A percentile compares a stretch with the other conserved stretches of the same genome.
Evolutionary conservation across 1,140 invertebrate species (phyloP).

Genomic region (Drosophila lacertosa): DNA sequence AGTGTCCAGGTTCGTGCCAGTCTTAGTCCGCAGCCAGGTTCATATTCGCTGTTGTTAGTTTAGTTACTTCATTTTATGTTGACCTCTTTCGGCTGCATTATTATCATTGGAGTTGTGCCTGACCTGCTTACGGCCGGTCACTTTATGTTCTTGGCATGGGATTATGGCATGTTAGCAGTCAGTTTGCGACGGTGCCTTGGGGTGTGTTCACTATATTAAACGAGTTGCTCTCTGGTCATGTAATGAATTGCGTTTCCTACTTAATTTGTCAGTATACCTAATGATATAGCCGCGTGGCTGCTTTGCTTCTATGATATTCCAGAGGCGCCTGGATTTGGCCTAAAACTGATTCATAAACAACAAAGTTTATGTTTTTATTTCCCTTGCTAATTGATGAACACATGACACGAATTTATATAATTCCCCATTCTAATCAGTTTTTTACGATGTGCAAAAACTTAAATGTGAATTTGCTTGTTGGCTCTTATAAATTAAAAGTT

Average conservation of each 20-base stretch:
- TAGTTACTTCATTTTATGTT: conserved; percentile 70
- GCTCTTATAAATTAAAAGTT: too few species aligned
- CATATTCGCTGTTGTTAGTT: conserved; percentile 25
- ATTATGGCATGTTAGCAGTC: conserved; percentile 71
- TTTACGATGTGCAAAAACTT: too few species aligned
- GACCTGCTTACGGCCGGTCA: conserved; percentile 42
- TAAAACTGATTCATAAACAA: conserved; percentile 1
- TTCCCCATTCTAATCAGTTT: not conserved
- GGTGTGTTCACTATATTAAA: conserved; percentile 32
- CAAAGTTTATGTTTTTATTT: conserved; percentile 2
- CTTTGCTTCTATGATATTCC: not conserved
- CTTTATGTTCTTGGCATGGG: conserved; percentile 52
- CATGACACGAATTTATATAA: conserved; percentile 1
- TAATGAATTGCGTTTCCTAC: conserved; percentile 63
- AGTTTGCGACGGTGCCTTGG: conserved; percentile 47
- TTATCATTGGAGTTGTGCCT: conserved; percentile 69
- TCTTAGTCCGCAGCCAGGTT: conserved; percentile 37
- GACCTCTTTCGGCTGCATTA: conserved; percentile 70
- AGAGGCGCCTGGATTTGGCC: not conserved
- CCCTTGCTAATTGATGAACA: not conserved
- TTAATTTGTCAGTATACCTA: conserved; percentile 55
- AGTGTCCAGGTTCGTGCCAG: conserved; percentile 36
- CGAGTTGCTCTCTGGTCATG: conserved; percentile 22
- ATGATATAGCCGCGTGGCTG: conserved; percentile 37
- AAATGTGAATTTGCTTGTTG: too few species aligned